A percentile compares a stretch with the other conserved stretches of the same genome.
Conservation (phyloP, 2,797 vertebrate species). For the Malurus splendens region DNA sequence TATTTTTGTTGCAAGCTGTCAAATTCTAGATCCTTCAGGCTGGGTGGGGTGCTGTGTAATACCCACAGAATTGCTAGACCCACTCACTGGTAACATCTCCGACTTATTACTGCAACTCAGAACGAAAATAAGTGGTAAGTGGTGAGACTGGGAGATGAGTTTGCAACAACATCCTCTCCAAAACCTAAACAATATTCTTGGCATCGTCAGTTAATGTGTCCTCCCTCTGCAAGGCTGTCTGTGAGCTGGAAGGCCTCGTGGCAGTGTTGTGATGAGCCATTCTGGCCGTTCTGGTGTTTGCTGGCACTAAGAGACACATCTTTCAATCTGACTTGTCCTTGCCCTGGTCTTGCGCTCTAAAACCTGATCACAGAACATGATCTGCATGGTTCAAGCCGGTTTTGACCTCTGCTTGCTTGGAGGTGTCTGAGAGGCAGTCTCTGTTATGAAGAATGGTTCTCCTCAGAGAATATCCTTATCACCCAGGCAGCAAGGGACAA, state of each 20-base stretch:
- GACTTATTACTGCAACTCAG: neutral
- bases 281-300: neutral
- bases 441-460: neutral
- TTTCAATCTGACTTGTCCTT: neutral
- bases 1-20: neutral
- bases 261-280: rapidly evolving
- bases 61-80: conserved; percentile 13
- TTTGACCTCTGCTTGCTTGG: neutral
- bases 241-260: neutral
- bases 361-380: neutral
- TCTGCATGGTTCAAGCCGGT: neutral
- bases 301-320: neutral
- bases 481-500: neutral
- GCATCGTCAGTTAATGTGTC: neutral
- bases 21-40: neutral
- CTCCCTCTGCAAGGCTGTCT: neutral
- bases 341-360: neutral
- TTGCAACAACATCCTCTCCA: conserved; percentile 45
- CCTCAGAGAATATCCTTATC: neutral
- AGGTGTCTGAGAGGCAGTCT: neutral
- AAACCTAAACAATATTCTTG: conserved; percentile 39
- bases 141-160: neutral
- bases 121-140: conserved; percentile 32
- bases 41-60: conserved; percentile 1
- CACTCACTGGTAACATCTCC: conserved; percentile 1